These are phyloP conservation scores for Amblyopsis rosae DNA, from an alignment of 2,113 vertebrate genomes.

Conservation along the genomic window DNA sequence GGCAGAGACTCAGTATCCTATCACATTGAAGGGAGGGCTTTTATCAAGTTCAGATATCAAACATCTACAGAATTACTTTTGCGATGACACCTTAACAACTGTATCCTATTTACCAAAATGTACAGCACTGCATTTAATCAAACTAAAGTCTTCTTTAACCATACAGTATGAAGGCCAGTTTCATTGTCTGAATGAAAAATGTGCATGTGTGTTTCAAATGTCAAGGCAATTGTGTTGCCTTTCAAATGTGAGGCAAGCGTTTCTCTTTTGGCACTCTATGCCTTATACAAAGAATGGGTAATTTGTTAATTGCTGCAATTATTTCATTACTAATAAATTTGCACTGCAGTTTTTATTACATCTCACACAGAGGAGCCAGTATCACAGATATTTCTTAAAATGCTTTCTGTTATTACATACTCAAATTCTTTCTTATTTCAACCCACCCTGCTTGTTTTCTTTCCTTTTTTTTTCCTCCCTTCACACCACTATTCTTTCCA, in stretches of 20 bases:
- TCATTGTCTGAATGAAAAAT: neutral
- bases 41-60: too few relatives aligned
- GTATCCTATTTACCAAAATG: neutral
- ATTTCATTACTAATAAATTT: constrained; percentile 74
- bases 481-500: constrained; percentile 53
- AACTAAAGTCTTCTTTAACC: neutral
- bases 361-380: constrained; percentile 66
- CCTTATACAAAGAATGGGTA: constrained; percentile 50
- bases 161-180: neutral
- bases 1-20: too few relatives aligned
- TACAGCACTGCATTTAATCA: too few relatives aligned
- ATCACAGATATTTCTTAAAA: constrained; percentile 76
- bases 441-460: constrained; percentile 59
- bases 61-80: too few relatives aligned
- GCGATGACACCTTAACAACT: neutral
- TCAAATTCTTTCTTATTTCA: constrained; percentile 64
- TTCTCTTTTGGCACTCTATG: constrained; percentile 54
- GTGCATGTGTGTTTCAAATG: neutral
- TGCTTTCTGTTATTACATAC: constrained; percentile 74
- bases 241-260: constrained; percentile 13
- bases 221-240: neutral
- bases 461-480: constrained; percentile 11
- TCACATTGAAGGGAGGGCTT: too few relatives aligned
- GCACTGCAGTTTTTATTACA: constrained; percentile 66
- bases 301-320: constrained; percentile 74